phyloP scores from a whole-genome alignment of 2,113 vertebrate genomes.

The Cnemophilus loriae region DNA sequence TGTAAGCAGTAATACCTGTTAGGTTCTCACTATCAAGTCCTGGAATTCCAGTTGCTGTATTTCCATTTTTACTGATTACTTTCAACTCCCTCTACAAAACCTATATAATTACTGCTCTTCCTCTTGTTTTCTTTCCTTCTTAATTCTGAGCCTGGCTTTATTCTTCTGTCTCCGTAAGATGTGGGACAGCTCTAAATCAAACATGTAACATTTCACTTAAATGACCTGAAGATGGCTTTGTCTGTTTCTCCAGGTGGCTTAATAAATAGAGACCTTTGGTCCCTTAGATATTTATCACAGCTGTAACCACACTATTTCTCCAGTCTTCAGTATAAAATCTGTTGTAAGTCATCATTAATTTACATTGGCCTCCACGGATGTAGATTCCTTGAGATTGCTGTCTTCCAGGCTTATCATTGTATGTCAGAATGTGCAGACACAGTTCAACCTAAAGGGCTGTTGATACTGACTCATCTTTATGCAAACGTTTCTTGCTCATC shows the following conservation, averaged over 20 bases:
- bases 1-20: not conserved
- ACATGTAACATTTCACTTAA: not conserved
- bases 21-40: not conserved
- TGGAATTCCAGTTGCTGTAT: not conserved
- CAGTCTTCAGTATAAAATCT: not conserved
- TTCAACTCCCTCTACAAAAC: not conserved
- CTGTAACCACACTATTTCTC: not conserved
- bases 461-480: conserved; percentile 42
- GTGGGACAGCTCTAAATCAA: not conserved
- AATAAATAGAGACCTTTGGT: conserved; percentile 22
- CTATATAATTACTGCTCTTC: not conserved
- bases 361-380: not conserved
- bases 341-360: conserved; percentile 25
- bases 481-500: not conserved
- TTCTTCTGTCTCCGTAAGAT: not conserved
- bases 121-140: not conserved
- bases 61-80: not conserved
- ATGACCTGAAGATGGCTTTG: not conserved
- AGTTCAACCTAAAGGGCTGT: not conserved
- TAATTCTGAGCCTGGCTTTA: not conserved
- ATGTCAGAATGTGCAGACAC: not conserved
- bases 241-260: not conserved
- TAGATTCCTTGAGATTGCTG: not conserved
- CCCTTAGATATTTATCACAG: conserved; percentile 34
- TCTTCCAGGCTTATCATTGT: conserved; percentile 31